Evolutionary conservation across 2,113 vertebrate genomes (phyloP), one percentile per base, ranked within the genome.

Genomic region (Ancistrus triradiatus): DNA sequence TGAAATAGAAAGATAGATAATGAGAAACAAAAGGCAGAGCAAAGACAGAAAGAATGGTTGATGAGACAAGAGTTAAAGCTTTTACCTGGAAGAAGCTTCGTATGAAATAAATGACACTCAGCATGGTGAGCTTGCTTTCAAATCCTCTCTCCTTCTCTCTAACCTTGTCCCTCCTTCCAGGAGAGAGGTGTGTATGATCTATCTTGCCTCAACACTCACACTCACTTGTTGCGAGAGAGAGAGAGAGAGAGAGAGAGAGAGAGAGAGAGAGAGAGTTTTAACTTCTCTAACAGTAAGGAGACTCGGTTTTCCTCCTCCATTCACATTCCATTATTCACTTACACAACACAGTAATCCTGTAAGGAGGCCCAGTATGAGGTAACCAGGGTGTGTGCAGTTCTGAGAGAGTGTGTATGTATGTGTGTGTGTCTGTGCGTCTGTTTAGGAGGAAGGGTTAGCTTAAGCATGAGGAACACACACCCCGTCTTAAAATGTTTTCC

Each of bases 41-140:
- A 24, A 57, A 47, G 47, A 15, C 37, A 48, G 18, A 35, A 38
- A 13, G 38, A 50, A 38, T 24, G 14, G 4, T 11, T 37, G 14
- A 11, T 37, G 9, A 9, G 4, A 11, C 14, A 11, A 6, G 35
- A 11, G 2, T 38, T 19, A 40, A 33, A 50, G 10, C 40, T n/a
- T 69, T 77, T 77, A 77, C 75, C 75, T 74, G 25, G 46, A 77
- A 77, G 22, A 77, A 74, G 55, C 75, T 74, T 62, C 69, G 72
- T 35, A 77, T 35, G 7, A 77, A 74, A 53, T 63, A 77, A 33
- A 77, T 69, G 17, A 74, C 60, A 58, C 72, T 77, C 51, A 77
- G 60, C 75, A 77, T 77, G 37, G 44, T 35, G 71, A 70, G 67
- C 47, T 13, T 60, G 14, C 25, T 53, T 27, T 37, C 18, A 13